Percentiles rank a stretch among this genome's conserved stretches.
These are phyloP conservation scores for Lissocephala sabroskyi DNA, from an alignment of 2,888 invertebrate species.

Conservation along the genomic window DNA sequence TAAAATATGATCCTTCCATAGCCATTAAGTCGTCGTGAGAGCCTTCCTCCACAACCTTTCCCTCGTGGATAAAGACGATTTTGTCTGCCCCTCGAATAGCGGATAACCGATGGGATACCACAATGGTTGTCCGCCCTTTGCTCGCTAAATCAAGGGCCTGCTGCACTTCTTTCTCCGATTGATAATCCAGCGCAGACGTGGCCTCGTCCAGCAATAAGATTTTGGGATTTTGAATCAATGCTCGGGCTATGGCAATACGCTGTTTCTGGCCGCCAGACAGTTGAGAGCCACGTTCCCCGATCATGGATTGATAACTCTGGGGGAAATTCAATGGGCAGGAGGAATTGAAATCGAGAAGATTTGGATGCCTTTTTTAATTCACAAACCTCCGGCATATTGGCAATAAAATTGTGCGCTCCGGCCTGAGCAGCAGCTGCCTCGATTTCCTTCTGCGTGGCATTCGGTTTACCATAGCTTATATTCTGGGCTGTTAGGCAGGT, in stretches of 20 bases:
- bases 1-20: slow-evolving; percentile 79
- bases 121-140: slow-evolving; percentile 82
- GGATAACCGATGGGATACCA: slow-evolving; percentile 82
- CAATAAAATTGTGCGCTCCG: slow-evolving; percentile 85
- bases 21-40: slow-evolving; percentile 81
- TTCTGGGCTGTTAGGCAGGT: slow-evolving; percentile 72
- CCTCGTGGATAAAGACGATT: slow-evolving; percentile 81
- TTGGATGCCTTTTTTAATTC: neutral
- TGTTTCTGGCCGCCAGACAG: slow-evolving; percentile 90
- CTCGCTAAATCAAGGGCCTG: slow-evolving; percentile 85
- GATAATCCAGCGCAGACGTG: slow-evolving; percentile 87
- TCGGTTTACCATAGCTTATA: slow-evolving; percentile 82
- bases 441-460: slow-evolving; percentile 80
- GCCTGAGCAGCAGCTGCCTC: slow-evolving; percentile 82
- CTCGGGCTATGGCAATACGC: slow-evolving; percentile 88
- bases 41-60: slow-evolving; percentile 81
- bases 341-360: too few species aligned
- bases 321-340: neutral
- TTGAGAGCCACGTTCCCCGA: slow-evolving; percentile 86
- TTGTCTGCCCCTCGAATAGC: slow-evolving; percentile 82
- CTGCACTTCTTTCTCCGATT: slow-evolving; percentile 86
- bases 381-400: slow-evolving; percentile 80
- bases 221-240: slow-evolving; percentile 83
- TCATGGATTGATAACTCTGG: slow-evolving; percentile 83
- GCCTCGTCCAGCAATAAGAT: slow-evolving; percentile 87